Percentiles rank a stretch among this genome's conserved stretches.
Conservation (phyloP, 2,888 invertebrate genomes). For the Patella caerulea region DNA sequence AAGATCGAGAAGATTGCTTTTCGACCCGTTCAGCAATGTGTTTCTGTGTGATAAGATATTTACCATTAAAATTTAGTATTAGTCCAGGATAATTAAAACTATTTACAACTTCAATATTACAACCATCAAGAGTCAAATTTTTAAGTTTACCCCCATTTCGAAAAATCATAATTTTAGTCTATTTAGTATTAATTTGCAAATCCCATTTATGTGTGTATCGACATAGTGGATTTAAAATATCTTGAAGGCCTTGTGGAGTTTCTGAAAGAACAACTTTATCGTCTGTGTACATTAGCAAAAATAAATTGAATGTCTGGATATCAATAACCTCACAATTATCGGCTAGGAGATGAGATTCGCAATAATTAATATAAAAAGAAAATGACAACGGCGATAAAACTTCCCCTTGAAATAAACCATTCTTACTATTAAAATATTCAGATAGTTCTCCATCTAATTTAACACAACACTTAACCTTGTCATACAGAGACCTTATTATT, state of each 20-base stretch:
- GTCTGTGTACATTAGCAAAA: not conserved
- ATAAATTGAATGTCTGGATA: not conserved
- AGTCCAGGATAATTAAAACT: not conserved
- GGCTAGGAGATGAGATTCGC: too few relatives aligned
- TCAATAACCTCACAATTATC: too few relatives aligned
- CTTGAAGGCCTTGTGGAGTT: not conserved
- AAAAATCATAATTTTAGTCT: not conserved
- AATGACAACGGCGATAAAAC: not conserved
- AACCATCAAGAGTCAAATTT: not conserved
- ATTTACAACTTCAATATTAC: not conserved
- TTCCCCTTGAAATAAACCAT: not conserved
- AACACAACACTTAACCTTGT: slow-evolving; percentile 20
- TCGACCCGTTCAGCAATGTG: not conserved
- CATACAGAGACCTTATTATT: slow-evolving; percentile 16
- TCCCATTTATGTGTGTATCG: not conserved
- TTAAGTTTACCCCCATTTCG: not conserved
- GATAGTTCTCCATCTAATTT: not conserved
- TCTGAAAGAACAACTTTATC: not conserved
- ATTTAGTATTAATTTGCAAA: not conserved
- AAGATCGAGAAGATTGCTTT: not conserved
- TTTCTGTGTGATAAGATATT: not conserved
- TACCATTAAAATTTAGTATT: slow-evolving; percentile 1
- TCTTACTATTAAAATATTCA: slow-evolving; percentile 16
- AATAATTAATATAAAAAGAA: not conserved
- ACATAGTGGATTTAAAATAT: not conserved